Percentiles rank a stretch among this genome's conserved stretches.
These are phyloP conservation scores for Oithona nana DNA, from an alignment of 2,888 invertebrate genomes.

Conservation along the genomic window DNA sequence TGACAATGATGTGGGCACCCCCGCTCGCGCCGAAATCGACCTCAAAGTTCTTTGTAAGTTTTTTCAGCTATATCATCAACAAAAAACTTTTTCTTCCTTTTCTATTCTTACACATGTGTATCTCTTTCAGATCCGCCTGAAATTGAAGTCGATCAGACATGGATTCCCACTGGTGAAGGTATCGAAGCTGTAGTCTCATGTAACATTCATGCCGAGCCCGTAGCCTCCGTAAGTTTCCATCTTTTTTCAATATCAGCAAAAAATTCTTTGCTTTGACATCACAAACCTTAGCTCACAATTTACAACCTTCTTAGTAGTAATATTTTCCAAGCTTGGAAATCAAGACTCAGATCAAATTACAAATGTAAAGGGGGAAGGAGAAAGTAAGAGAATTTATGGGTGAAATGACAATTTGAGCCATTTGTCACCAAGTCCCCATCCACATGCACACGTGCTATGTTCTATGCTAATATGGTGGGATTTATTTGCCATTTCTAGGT, in stretches of 20 bases:
- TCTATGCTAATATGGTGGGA: neutral
- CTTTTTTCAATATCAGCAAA: neutral
- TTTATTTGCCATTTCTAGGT: slow-evolving; percentile 31
- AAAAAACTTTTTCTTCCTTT: neutral
- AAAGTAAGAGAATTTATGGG: neutral
- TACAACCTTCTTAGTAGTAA: neutral
- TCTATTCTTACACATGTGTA: neutral
- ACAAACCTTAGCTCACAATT: neutral
- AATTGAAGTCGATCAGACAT: slow-evolving; percentile 46
- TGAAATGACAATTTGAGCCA: neutral
- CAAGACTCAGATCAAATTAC: too few species aligned
- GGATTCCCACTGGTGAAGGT: slow-evolving; percentile 49
- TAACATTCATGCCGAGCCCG: slow-evolving; percentile 46
- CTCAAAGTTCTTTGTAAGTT: slow-evolving; percentile 45
- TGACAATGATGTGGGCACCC: slow-evolving; percentile 45
- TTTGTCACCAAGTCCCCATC: neutral
- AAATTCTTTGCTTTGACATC: neutral
- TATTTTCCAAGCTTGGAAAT: too few species aligned
- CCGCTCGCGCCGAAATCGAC: slow-evolving; percentile 42
- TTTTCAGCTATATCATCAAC: neutral
- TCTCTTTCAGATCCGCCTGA: slow-evolving; percentile 42
- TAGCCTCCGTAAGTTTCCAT: slow-evolving; percentile 39
- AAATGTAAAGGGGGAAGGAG: neutral
- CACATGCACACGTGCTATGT: neutral
- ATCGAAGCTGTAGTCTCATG: slow-evolving; percentile 46